Evolutionary conservation across 30 jellyfish, hydroid and myxozoan genomes (phyloP), one percentile per base, ranked within the genome.

Genomic region (Cassiopea xamachana): DNA sequence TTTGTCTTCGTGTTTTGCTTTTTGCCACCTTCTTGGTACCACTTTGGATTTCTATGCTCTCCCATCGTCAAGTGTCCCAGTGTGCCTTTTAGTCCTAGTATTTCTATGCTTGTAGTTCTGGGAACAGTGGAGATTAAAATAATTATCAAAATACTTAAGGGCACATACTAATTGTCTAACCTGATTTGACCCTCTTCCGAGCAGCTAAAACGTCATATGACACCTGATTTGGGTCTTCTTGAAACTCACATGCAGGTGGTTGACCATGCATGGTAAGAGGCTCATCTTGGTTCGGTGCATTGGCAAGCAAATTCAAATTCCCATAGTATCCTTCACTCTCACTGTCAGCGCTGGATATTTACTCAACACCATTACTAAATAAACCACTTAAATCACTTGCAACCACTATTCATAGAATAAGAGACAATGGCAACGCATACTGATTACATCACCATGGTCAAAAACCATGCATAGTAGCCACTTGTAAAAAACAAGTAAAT

Each of bases 211-310:
- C 77, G 60, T 50, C 91, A 70, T 69, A 84, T 19, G 91, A 79
- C 3, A 84, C 50, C 51, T 86, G 80, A 55, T 84, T 86, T 84
- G 62, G 62, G 69, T 84, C 92, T 48, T 84, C 92, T 1, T 84
- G 86, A 50, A 84, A 73, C 18, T 84, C 62, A 60, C 48, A 70
- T 58, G 92, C 84, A 17, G 86, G 86, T 43, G 48, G 86, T 60
- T 79, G 88, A 4, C 88, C 88, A 51, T 77, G 59, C 50, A 79
- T 14, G 69, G 86, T 80, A 44, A 72, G 92, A 39, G 86, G 92
- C 48, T 84, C 86, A 49, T 84, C 86, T 73, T 84, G 92, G 67
- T 84, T 70, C n/a, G 92, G 92, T n/a, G 79, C 79, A 70, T 15
- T 15, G 7, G 72, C 80, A 27, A 1, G 79, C 69, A 84, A 71